Conservation (phyloP, 2,113 vertebrate genomes). For the Syrmaticus mikado region DNA sequence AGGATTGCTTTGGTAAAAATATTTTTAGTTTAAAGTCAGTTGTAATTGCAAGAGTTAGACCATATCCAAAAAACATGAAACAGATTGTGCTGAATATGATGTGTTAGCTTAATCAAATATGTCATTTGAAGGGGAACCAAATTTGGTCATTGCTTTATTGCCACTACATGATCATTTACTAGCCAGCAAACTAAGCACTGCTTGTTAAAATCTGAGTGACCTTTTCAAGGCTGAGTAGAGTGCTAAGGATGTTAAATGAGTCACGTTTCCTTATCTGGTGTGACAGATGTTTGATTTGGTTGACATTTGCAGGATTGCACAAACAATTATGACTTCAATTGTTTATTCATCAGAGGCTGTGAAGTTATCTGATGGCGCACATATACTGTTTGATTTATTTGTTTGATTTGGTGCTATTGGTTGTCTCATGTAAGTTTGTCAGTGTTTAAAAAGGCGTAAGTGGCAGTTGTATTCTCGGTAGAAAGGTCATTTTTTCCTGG, state of each 20-base stretch:
- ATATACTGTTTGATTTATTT: background rate
- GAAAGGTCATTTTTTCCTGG: constrained; percentile 71
- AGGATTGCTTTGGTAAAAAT: background rate
- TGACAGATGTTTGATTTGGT: constrained; percentile 77
- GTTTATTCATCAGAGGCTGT: constrained; percentile 74
- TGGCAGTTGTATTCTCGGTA: constrained; percentile 5
- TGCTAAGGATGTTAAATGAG: constrained; percentile 66
- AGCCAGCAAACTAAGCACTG: constrained; percentile 31
- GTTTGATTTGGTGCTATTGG: background rate
- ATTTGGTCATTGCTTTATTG: background rate
- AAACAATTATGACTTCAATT: constrained; percentile 72
- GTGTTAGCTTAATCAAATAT: constrained; percentile 10
- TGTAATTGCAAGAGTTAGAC: background rate
- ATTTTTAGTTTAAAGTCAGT: background rate
- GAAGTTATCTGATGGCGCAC: constrained; percentile 49
- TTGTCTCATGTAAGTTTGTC: constrained; percentile 37
- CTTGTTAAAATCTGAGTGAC: constrained; percentile 69
- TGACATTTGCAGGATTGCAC: constrained; percentile 79
- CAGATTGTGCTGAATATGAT: constrained; percentile 10
- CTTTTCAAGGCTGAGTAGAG: constrained; percentile 71
- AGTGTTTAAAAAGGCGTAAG: constrained; percentile 61
- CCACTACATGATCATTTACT: constrained; percentile 24
- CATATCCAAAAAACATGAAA: background rate
- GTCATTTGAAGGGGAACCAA: constrained; percentile 9
- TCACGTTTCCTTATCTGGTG: constrained; percentile 53